Evolutionary conservation across 2,888 invertebrate species (phyloP).

Genomic region (Pharmacophagus antenor): DNA sequence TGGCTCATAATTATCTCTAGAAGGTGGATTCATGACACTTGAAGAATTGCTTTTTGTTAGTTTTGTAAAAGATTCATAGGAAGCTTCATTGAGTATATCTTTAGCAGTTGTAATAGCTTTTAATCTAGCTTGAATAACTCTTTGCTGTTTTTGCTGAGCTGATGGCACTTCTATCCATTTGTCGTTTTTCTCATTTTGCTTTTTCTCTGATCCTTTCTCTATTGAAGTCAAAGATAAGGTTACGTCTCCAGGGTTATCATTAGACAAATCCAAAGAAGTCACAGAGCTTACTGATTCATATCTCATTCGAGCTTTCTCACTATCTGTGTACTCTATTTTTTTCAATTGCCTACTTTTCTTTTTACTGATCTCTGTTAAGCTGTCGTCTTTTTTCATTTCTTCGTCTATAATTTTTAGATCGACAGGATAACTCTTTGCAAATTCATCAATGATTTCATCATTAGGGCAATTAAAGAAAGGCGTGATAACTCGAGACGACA

Average conservation of each 20-base stretch:
- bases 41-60: slow-evolving; percentile 57
- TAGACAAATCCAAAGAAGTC: slow-evolving; percentile 64
- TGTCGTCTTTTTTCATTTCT: slow-evolving; percentile 73
- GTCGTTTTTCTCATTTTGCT: slow-evolving; percentile 48
- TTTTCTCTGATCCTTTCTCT: slow-evolving; percentile 53
- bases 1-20: slow-evolving; percentile 36
- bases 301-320: slow-evolving; percentile 67
- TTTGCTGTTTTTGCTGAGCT: slow-evolving; percentile 68
- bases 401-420: slow-evolving; percentile 73
- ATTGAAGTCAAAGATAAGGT: slow-evolving; percentile 64
- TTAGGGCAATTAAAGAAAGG: slow-evolving; percentile 83
- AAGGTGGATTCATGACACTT: slow-evolving; percentile 43
- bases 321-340: slow-evolving; percentile 71
- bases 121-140: slow-evolving; percentile 71
- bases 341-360: slow-evolving; percentile 67
- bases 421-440: slow-evolving; percentile 62
- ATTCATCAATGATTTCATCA: slow-evolving; percentile 79
- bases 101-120: slow-evolving; percentile 67
- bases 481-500: slow-evolving; percentile 84
- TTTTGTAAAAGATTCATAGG: slow-evolving; percentile 62
- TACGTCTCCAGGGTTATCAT: slow-evolving; percentile 64
- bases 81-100: slow-evolving; percentile 63
- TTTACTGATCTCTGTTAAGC: slow-evolving; percentile 52
- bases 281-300: slow-evolving; percentile 70
- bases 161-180: slow-evolving; percentile 75